Percentiles rank a stretch among this genome's conserved stretches.
Conservation (phyloP, 2,888 invertebrate genomes). For the Drosophila anceps region DNA sequence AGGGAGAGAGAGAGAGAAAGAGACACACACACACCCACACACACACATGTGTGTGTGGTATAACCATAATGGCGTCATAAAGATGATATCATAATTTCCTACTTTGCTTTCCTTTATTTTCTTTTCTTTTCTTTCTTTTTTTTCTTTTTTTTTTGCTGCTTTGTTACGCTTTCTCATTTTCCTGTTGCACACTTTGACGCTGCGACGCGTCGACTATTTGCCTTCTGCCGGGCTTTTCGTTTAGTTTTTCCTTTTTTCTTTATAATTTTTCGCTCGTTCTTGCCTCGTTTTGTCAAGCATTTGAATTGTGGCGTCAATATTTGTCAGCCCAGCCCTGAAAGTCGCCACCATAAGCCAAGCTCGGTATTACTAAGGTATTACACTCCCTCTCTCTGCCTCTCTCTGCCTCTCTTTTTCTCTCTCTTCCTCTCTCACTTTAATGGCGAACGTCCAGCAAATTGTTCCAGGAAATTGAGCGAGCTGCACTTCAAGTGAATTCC, state of each 20-base stretch:
- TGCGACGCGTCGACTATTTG: constrained; percentile 52
- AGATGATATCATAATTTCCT: constrained; percentile 77
- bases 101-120: constrained; percentile 62
- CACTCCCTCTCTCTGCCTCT: neutral
- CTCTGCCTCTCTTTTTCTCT: neutral
- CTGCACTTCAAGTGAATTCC: constrained; percentile 65
- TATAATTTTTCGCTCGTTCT: constrained; percentile 39
- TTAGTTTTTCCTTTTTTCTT: constrained; percentile 31
- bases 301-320: constrained; percentile 68
- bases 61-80: constrained; percentile 77
- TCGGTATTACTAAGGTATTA: constrained; percentile 15
- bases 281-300: constrained; percentile 57
- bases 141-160: constrained; percentile 24
- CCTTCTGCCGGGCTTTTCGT: constrained; percentile 37
- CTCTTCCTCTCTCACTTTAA: constrained; percentile 12
- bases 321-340: constrained; percentile 55
- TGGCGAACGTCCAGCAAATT: constrained; percentile 61
- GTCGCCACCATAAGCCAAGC: constrained; percentile 28
- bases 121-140: neutral
- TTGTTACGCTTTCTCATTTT: constrained; percentile 44
- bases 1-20: no score
- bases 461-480: constrained; percentile 74
- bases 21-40: constrained; percentile 18
- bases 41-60: constrained; percentile 25
- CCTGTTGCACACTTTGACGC: constrained; percentile 51